Percentiles rank a stretch among this genome's conserved stretches.
Evolutionary conservation across 2,888 invertebrate species (phyloP).

Genomic region (Stomorhina lunata): DNA sequence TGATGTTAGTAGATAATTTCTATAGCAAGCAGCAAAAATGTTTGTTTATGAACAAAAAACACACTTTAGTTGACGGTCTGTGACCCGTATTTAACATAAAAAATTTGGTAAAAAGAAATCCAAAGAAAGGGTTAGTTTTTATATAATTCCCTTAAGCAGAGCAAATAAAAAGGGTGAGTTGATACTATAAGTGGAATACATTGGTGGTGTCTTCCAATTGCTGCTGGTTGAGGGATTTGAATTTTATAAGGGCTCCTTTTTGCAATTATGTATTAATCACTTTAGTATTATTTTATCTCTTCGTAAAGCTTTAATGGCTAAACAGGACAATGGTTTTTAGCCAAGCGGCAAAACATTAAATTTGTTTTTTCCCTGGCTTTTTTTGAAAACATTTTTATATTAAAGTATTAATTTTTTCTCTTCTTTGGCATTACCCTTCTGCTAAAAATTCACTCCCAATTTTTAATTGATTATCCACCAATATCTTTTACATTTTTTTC

Average conservation of each 20-base stretch:
- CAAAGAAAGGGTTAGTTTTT: constrained; percentile 44
- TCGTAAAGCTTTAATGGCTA: background rate
- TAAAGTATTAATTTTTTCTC: constrained; percentile 35
- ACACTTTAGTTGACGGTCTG: constrained; percentile 60
- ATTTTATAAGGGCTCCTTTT: constrained; percentile 66
- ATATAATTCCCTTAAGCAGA: constrained; percentile 31
- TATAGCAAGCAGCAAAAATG: constrained; percentile 49
- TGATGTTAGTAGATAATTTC: constrained; percentile 47
- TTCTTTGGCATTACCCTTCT: constrained; percentile 10
- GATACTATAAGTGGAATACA: background rate
- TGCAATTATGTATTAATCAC: constrained; percentile 71
- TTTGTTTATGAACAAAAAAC: constrained; percentile 54
- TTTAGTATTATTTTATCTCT: constrained; percentile 66
- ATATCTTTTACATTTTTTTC: constrained; percentile 5
- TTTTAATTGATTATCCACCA: constrained; percentile 61
- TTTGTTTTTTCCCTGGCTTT: background rate
- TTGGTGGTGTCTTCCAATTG: background rate
- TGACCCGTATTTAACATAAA: constrained; percentile 67
- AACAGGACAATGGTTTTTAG: background rate
- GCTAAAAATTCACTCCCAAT: constrained; percentile 51
- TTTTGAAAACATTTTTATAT: constrained; percentile 21
- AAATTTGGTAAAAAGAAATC: background rate
- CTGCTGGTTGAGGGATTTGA: background rate
- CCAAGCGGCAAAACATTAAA: background rate
- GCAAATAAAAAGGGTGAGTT: constrained; percentile 66